A percentile compares a stretch with the other conserved stretches of the same genome.
Conservation (phyloP, 1,140 invertebrate species). For the Arion vulgaris region DNA sequence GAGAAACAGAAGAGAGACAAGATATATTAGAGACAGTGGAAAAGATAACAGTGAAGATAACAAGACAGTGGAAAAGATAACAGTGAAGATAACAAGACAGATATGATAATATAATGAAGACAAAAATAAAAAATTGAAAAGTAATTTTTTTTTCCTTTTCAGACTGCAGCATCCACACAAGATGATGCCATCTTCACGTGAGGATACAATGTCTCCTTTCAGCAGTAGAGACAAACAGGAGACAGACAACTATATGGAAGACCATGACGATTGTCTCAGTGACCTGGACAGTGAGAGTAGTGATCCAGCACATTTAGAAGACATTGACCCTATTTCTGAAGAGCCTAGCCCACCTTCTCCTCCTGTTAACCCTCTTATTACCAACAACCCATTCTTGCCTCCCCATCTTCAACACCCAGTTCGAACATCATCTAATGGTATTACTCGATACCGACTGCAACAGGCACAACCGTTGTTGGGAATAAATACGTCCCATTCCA, state of each 20-base stretch:
- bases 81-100: no score
- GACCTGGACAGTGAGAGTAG: conserved; percentile 31
- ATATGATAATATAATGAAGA: no score
- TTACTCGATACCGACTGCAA: neutral
- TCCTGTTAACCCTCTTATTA: conserved; percentile 32
- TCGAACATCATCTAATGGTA: neutral
- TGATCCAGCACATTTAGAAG: conserved; percentile 32
- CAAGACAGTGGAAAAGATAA: no score
- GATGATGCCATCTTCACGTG: conserved; percentile 13
- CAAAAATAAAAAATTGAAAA: no score
- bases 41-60: no score
- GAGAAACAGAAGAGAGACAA: no score
- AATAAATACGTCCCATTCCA: neutral
- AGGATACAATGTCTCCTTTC: conserved; percentile 22
- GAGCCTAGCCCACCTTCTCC: neutral
- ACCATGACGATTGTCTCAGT: conserved; percentile 31
- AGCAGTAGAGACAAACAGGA: conserved; percentile 27
- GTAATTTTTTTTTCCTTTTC: conserved; percentile 5
- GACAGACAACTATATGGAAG: conserved; percentile 20
- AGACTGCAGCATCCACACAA: conserved; percentile 32
- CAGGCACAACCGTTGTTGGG: neutral
- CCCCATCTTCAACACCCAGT: conserved; percentile 28
- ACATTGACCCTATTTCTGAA: conserved; percentile 33
- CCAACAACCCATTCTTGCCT: conserved; percentile 37
- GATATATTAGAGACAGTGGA: no score